Evolutionary conservation across 2,888 invertebrate genomes (phyloP).

Genomic region (Strigamia transsilvanica): DNA sequence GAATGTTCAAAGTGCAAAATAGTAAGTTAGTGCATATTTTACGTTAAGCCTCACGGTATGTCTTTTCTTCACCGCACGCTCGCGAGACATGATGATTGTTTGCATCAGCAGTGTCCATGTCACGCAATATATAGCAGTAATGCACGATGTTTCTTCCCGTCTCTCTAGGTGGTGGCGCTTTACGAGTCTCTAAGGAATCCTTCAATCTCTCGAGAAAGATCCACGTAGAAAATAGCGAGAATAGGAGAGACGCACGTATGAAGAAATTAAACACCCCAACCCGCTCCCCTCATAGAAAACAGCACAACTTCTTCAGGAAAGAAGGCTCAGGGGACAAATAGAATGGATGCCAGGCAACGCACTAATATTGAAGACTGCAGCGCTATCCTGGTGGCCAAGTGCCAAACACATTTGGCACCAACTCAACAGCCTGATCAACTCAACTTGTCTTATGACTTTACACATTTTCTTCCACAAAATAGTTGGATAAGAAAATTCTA

Average conservation of each 20-base stretch:
- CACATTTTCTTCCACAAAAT: background rate
- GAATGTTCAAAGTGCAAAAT: constrained; percentile 4
- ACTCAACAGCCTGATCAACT: constrained; percentile 40
- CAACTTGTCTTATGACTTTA: constrained; percentile 47
- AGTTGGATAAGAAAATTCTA: background rate
- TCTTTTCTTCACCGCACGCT: constrained; percentile 43
- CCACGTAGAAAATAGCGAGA: constrained; percentile 40
- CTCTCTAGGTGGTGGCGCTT: constrained; percentile 49
- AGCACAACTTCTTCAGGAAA: constrained; percentile 47
- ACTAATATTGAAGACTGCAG: constrained; percentile 49
- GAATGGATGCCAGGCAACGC: constrained; percentile 46
- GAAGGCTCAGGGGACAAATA: constrained; percentile 49
- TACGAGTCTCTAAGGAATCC: constrained; percentile 40
- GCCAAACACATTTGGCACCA: constrained; percentile 47
- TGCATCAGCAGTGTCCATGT: constrained; percentile 49
- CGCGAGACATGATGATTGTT: constrained; percentile 35
- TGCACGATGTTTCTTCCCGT: constrained; percentile 37
- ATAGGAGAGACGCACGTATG: constrained; percentile 38
- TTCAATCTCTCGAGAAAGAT: constrained; percentile 45
- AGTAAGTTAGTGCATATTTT: constrained; percentile 28
- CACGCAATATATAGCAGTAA: constrained; percentile 40
- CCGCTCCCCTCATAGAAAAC: constrained; percentile 37
- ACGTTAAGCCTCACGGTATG: constrained; percentile 32
- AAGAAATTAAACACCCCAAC: constrained; percentile 42
- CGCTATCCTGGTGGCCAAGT: constrained; percentile 47